Evolutionary conservation across 2,113 vertebrate genomes (phyloP).

Genomic region (Chaetops frenatus): DNA sequence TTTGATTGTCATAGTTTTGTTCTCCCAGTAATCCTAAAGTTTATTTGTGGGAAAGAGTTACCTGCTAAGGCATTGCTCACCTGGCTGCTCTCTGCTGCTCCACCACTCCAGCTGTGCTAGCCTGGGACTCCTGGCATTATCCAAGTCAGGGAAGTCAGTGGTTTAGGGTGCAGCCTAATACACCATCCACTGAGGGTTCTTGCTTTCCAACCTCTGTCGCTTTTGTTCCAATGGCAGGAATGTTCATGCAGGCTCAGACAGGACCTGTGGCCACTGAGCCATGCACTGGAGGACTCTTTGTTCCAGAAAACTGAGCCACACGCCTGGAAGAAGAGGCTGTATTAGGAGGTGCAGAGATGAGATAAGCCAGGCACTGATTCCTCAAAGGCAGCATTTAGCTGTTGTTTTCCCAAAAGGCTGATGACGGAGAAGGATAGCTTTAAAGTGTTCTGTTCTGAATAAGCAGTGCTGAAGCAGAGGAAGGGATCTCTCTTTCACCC

Average conservation of each 20-base stretch:
- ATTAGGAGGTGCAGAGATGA: background rate
- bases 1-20: background rate
- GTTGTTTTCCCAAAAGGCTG: background rate
- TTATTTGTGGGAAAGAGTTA: background rate
- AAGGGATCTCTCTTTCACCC: background rate
- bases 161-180: background rate
- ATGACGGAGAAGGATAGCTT: background rate
- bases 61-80: accelerated
- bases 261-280: background rate
- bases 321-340: background rate
- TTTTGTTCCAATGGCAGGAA: background rate
- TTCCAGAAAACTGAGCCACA: background rate
- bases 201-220: background rate
- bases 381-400: background rate
- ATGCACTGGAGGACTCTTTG: background rate
- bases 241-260: background rate
- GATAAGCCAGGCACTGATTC: background rate
- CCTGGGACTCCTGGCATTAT: background rate
- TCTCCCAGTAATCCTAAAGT: background rate
- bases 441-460: background rate
- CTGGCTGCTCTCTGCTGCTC: background rate
- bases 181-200: background rate
- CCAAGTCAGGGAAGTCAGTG: background rate
- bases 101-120: background rate
- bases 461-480: background rate